These are phyloP conservation scores for Berghia stephanieae DNA, from an alignment of 1,140 invertebrate genomes.

Conservation along the genomic window DNA sequence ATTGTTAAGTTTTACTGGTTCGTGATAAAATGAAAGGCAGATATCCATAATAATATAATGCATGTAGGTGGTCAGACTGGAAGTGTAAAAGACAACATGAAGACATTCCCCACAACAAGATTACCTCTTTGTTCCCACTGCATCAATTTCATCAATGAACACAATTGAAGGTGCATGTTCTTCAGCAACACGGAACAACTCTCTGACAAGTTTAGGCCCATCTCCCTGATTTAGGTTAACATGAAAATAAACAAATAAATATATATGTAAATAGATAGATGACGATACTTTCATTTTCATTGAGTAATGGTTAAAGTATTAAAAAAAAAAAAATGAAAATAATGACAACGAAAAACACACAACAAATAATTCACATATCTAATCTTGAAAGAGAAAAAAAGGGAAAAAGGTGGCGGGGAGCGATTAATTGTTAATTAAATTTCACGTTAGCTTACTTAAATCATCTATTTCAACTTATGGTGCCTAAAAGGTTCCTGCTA, in stretches of 20 bases:
- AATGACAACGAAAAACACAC: not conserved
- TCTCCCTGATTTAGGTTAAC: constrained; percentile 87
- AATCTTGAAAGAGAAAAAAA: too few relatives aligned
- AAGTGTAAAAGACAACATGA: too few relatives aligned
- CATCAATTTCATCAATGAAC: constrained; percentile 99
- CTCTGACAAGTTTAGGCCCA: constrained; percentile 97
- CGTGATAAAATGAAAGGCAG: too few relatives aligned
- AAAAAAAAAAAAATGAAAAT: constrained; percentile 3
- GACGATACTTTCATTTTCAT: not conserved
- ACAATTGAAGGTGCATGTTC: constrained; percentile 99
- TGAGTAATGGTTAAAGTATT: constrained; percentile 24
- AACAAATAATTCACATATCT: too few relatives aligned
- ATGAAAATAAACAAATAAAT: constrained; percentile 16
- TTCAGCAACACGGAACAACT: constrained; percentile 97
- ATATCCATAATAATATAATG: too few relatives aligned
- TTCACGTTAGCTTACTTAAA: too few relatives aligned
- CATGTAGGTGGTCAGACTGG: too few relatives aligned
- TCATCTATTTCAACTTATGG: too few relatives aligned
- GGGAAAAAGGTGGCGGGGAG: too few relatives aligned
- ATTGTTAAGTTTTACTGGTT: too few relatives aligned
- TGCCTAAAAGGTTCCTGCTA: too few relatives aligned
- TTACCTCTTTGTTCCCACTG: constrained; percentile 94
- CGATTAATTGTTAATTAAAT: too few relatives aligned
- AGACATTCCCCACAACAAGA: not conserved
- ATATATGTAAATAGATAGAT: not conserved